Evolutionary conservation across 2,113 vertebrate genomes (phyloP), one percentile per base, ranked within the genome.

Genomic region (Solea solea): DNA sequence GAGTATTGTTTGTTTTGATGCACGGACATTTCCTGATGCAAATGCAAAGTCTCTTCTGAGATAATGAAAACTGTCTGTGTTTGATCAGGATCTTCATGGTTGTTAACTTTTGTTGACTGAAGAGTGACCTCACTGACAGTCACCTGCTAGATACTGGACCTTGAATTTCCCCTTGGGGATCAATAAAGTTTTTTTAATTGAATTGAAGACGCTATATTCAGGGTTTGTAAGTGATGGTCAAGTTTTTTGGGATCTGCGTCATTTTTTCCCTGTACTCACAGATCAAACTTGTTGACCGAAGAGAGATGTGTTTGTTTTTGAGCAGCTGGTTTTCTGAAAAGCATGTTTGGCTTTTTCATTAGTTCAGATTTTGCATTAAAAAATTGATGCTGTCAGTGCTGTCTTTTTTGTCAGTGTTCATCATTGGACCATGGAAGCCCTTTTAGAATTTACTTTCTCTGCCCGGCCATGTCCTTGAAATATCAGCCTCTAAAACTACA

Each of bases 31-130:
- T 85, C 64, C 76, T 76, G 21, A 48, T 60, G 28, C 65, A 34
- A 61, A 56, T 68, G 49, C 66, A 42, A 8, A 21, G 48, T 48
- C 49, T 56, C 21, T n/a, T 5, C 34, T 54, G 5, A 53, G 49
- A 69, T 52, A 28, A 82, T 79, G 78, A 79, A 84, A 75, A 16
- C 42, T 15, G 51, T 52, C 73, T 71, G 57, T 90, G 72, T 89
- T 88, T 86, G 80, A 87, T 75, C 69, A 88, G 51, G 59, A 72
- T 78, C 51, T 56, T 76, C 55, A 51, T 72, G 75, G 65, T 70
- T 76, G 62, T 78, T 78, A 72, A 57, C 28, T 40, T 62, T 68
- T 70, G 81, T 25, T 74, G 69, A 50, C 51, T 83, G 44, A 46
- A 50, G 25, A 64, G 6, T 16, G 7, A 45, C 55, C 48, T 15